Conservation (phyloP, 1,140 invertebrate species). For the Bombus impatiens region DNA sequence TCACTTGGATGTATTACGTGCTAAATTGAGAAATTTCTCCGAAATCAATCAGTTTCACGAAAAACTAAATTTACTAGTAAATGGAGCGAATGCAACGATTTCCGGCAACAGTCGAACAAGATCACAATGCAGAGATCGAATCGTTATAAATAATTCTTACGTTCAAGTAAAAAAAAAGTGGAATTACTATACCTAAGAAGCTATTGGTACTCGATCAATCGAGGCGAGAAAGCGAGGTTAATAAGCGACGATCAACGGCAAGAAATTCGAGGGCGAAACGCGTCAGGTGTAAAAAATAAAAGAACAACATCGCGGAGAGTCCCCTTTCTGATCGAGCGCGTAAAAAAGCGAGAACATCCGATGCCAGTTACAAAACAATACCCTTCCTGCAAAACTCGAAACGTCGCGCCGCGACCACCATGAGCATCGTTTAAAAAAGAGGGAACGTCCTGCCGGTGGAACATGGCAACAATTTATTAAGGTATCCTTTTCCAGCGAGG, state of each 20-base stretch:
- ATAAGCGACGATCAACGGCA: background rate
- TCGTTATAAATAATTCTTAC: background rate
- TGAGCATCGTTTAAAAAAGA: conserved; percentile 40
- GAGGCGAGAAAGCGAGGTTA: background rate
- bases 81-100: too few relatives aligned
- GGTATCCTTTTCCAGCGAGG: conserved; percentile 64
- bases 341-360: conserved; percentile 46
- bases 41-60: too few relatives aligned
- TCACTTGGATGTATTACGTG: too few relatives aligned
- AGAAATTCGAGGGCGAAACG: background rate
- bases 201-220: conserved; percentile 1
- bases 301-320: background rate
- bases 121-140: background rate
- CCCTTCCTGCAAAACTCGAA: conserved; percentile 57
- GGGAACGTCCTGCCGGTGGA: conserved; percentile 39
- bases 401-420: conserved; percentile 42
- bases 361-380: conserved; percentile 51
- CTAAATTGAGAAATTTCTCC: too few relatives aligned
- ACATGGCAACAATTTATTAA: conserved; percentile 71
- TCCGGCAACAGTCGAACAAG: background rate
- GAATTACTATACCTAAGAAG: background rate
- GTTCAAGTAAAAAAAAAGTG: background rate
- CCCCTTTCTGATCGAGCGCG: conserved; percentile 9
- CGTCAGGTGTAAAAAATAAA: conserved; percentile 44
- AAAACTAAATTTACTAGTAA: too few relatives aligned